Conservation (phyloP, 2,888 invertebrate species). For the Ecdyonurus torrentis region DNA sequence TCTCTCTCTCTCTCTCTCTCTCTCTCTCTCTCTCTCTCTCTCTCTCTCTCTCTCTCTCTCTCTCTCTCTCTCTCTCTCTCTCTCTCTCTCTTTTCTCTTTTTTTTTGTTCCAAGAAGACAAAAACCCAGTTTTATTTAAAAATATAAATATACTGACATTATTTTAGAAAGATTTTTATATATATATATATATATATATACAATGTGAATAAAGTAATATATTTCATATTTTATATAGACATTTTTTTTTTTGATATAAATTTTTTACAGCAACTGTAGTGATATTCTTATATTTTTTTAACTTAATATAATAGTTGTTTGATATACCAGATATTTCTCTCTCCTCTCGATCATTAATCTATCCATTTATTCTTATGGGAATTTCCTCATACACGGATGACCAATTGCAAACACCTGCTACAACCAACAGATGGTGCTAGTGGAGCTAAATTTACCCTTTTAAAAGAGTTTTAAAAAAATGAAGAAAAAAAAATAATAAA, state of each 20-base stretch:
- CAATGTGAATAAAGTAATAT: background rate
- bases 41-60: too few relatives aligned
- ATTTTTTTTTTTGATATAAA: background rate
- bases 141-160: too few relatives aligned
- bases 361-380: background rate
- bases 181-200: background rate
- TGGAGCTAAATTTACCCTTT: background rate
- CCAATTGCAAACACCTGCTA: background rate
- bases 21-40: too few relatives aligned
- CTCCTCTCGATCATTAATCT: background rate
- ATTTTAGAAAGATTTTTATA: too few relatives aligned
- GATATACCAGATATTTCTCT: background rate
- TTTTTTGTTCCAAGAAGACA: too few relatives aligned
- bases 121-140: too few relatives aligned
- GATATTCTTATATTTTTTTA: background rate
- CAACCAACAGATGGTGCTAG: background rate
- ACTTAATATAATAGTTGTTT: background rate
- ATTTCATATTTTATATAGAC: background rate
- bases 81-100: background rate
- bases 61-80: too few relatives aligned
- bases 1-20: background rate
- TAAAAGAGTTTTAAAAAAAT: background rate
- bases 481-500: background rate
- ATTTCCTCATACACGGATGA: background rate
- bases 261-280: too few relatives aligned